Base-by-base conservation (phyloP, 2,113 vertebrate species). In the Ranitomeya variabilis region DNA sequence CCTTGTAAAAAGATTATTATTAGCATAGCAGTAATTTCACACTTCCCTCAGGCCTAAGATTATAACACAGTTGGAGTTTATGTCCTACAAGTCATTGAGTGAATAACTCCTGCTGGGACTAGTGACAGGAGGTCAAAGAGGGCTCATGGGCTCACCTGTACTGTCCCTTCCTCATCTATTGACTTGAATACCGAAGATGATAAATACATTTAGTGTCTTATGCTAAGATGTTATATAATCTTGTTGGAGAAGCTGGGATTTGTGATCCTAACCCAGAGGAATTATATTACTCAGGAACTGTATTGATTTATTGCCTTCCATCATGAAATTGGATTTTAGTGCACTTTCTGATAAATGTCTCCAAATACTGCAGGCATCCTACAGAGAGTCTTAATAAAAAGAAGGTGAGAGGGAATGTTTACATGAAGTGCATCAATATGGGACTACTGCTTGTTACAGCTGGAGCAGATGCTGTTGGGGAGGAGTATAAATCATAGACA, bases 1-100 rank as follows among this genome's bases (percentile, higher is more conserved):
- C 87, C 59, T 23, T 88, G 80, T 88, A 83, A 83, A 83, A 88
- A 88, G 87, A 66, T 77, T 88, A 88, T 83, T 83, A 83, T 88
- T 88, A 83, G 37, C 71, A 55, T 77, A 76, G 87, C 45, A 83
- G 86, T 83, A 83, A 77, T 88, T 83, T 88, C 80, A 83, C 87
- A 83, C 64, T 88, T 60, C 80, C 80, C 67, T 16, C 69, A 66
- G 80, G 80, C 80, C 60, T 45, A 37, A 57, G 67, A 88, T 83
- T 60, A 83, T 52, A 52, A 57, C 87, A 31, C 55, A 77, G 87
- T 23, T 55, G 73, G 69, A 31, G 59, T 57, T 57, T 23, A 76
- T 21, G 45, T 10, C 80, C n/a, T 57, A 76, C 21, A 76, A 45
- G 52, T 37, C 37, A 67, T 13, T 37, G 52, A 86, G 86, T 52